phyloP scores from a whole-genome alignment of 2,888 invertebrate genomes.

The Drosophila nigricruria region DNA sequence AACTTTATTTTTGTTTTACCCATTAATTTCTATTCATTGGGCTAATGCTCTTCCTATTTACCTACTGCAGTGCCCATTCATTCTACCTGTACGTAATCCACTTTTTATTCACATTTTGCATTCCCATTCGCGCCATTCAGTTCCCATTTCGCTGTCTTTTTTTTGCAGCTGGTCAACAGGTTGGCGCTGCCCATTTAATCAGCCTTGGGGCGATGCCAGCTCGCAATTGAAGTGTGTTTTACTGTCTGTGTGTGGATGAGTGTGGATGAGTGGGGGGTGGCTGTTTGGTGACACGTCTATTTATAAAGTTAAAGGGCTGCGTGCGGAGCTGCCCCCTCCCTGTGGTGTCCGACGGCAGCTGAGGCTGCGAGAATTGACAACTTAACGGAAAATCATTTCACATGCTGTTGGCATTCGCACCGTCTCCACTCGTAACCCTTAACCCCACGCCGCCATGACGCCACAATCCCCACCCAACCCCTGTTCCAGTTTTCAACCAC shows the following conservation, averaged over 20 bases:
- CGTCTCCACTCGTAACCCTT: constrained; percentile 5
- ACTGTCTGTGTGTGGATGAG: neutral
- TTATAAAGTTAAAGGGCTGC: constrained; percentile 35
- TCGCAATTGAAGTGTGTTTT: constrained; percentile 5
- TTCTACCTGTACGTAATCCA: constrained; percentile 9
- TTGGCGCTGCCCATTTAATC: constrained; percentile 48
- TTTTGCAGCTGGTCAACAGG: constrained; percentile 49
- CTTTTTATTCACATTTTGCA: neutral
- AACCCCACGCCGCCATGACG: neutral
- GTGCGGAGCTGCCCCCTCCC: neutral
- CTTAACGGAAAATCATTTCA: constrained; percentile 70
- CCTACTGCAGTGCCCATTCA: constrained; percentile 7
- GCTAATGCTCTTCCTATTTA: neutral
- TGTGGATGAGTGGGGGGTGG: neutral
- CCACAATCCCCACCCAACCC: neutral
- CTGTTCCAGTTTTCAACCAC: constrained; percentile 11
- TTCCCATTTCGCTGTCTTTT: constrained; percentile 1
- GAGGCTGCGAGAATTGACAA: constrained; percentile 52
- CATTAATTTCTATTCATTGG: constrained; percentile 9
- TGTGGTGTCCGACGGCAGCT: constrained; percentile 30
- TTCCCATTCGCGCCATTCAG: constrained; percentile 3
- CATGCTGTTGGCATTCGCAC: constrained; percentile 39
- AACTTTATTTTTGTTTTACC: neutral
- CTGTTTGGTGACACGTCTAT: constrained; percentile 19
- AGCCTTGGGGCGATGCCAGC: constrained; percentile 18